Conservation (phyloP, 2,888 invertebrate genomes). For the Trypoxylon attenuatum region DNA sequence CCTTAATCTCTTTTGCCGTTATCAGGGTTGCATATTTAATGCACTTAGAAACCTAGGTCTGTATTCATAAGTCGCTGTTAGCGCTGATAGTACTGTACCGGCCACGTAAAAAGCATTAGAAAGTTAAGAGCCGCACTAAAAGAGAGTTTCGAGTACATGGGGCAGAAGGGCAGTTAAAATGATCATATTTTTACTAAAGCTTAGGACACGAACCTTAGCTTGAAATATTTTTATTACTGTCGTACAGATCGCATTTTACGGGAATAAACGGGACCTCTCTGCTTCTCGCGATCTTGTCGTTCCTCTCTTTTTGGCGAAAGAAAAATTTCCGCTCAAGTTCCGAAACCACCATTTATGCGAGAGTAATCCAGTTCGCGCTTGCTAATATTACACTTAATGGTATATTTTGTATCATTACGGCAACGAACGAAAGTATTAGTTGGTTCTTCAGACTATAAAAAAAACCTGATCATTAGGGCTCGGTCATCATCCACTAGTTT, state of each 20-base stretch:
- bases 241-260: neutral
- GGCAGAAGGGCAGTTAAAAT: slow-evolving; percentile 8
- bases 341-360: neutral
- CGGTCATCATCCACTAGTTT: no score
- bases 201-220: slow-evolving; percentile 2
- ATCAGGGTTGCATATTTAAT: slow-evolving; percentile 57
- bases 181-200: slow-evolving; percentile 20
- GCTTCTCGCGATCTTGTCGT: neutral
- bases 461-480: no score
- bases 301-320: neutral
- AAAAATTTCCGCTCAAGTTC: neutral
- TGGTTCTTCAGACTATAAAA: no score
- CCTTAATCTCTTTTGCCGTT: slow-evolving; percentile 55
- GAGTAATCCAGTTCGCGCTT: neutral
- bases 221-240: slow-evolving; percentile 15
- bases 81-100: slow-evolving; percentile 47
- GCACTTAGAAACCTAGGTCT: slow-evolving; percentile 57
- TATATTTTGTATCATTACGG: no score
- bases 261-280: neutral
- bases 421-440: no score
- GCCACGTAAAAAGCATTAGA: slow-evolving; percentile 43
- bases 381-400: no score
- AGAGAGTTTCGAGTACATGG: slow-evolving; percentile 27
- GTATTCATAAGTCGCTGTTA: slow-evolving; percentile 58
- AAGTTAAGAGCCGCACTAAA: slow-evolving; percentile 37